A percentile compares a stretch with the other conserved stretches of the same genome.
phyloP scores from a whole-genome alignment of 1,140 invertebrate genomes.

The Saccostrea echinata region DNA sequence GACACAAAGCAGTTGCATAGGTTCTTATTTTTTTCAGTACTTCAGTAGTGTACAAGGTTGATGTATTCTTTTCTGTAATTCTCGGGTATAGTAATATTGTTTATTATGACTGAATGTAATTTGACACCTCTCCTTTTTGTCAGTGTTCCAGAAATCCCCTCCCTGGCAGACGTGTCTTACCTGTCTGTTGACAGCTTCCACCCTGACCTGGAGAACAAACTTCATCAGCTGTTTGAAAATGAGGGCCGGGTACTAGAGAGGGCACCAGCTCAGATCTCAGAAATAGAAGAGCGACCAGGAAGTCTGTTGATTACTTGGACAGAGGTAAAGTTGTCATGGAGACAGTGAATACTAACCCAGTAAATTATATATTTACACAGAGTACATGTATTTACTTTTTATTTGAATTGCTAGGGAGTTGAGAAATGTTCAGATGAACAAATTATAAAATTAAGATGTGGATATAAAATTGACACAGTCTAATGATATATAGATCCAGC shows the following conservation, averaged over 20 bases:
- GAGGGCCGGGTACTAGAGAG: conserved; percentile 69
- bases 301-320: conserved; percentile 71
- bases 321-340: conserved; percentile 64
- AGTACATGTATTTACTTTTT: too few species aligned
- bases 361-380: background rate
- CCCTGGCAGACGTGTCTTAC: conserved; percentile 71
- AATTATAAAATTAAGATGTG: too few species aligned
- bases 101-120: too few species aligned
- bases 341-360: background rate
- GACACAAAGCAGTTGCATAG: conserved; percentile 62
- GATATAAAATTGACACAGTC: too few species aligned
- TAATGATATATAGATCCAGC: too few species aligned
- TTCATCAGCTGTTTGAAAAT: conserved; percentile 62
- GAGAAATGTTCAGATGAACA: too few species aligned
- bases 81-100: too few species aligned
- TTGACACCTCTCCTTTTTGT: conserved; percentile 41
- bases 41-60: conserved; percentile 54
- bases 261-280: conserved; percentile 72
- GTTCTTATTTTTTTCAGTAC: conserved; percentile 66
- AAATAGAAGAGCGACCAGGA: conserved; percentile 72
- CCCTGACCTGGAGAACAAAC: conserved; percentile 55
- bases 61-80: too few species aligned
- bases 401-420: too few species aligned
- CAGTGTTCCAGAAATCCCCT: conserved; percentile 76
- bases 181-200: conserved; percentile 66